Base-by-base conservation (phyloP, 2,797 vertebrate genomes). In the Hirundo rustica region DNA sequence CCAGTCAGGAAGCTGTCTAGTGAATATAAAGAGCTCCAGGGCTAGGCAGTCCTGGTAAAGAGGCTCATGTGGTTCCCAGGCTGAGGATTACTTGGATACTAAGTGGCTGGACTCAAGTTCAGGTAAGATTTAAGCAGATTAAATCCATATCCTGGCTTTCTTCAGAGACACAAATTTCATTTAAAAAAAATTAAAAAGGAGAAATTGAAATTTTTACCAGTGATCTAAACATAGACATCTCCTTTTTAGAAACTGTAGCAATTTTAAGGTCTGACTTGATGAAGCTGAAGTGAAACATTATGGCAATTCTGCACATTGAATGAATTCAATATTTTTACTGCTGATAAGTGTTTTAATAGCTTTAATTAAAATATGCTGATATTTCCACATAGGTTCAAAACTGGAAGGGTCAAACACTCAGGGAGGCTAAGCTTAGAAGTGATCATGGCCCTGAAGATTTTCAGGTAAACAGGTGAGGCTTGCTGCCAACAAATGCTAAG, bases 381-480 rank as follows among this genome's bases (percentile, higher is more conserved):
- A 78, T 86, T 85, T 87, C 44, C 45, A 66, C 27, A 23, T 75
- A 73, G 81, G 9, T 86, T 91, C n/a, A 89, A 92, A 95, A 61
- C 62, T 81, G 18, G 40, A 40, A 40, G 40, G 40, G 9, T 85
- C 44, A 55, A 81, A 81, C 15, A 48, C 13, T 64, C 18, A 45
- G 44, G 15, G 29, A 76, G 13, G 7, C 32, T 5, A 6, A 53
- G 18, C 42, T 94, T 83, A 83, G 77, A 92, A 73, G 55, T 48
- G 13, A 67, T 50, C 22, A n/a, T 30, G 29, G 44, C 21, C 67
- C 60, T 67, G 40, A 87, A 71, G 74, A 48, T 92, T 82, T 92
- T 91, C 48, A 78, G 36, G 62, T 42, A 70, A 66, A 61, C 23
- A 79, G 25, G n/a, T 51, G 27, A 76, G 30, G 10, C 81, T 67